Evolutionary conservation across 2,888 invertebrate species (phyloP), one percentile per base, ranked within the genome.

Genomic region (Nesidiocoris tenuis): DNA sequence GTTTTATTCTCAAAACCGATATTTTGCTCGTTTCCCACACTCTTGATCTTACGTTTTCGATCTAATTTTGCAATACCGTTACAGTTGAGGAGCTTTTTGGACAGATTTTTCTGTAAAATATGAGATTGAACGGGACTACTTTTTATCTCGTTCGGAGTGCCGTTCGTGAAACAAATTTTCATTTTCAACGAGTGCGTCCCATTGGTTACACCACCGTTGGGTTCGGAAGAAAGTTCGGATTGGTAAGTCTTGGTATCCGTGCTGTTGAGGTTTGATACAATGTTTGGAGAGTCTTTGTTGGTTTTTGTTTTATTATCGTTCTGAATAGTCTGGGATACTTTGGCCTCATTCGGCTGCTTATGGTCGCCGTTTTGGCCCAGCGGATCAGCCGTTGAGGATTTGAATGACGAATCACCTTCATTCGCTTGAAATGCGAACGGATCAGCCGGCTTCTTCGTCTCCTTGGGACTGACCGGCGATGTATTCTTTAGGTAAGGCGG

Each of bases 191-290:
- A 61, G 63, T 77, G 74, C 2, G 77, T 72, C 25, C 70, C 76
- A 12, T 76, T 77, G 9, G 76, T 78, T 1, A 77, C 19, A 55
- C 76, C 76, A 0, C 76, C 78, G 56, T 76, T 76, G 39, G 12
- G 3, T 39, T 39, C 39, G 61, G 74, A 76, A 2, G 77, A 70
- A 16, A 77, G 76, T 21, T 74, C 55, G n/a, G 76, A 76, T 7
- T 76, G 76, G 66, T 78, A 66, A n/a, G 76, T 74, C 22, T 64
- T 72, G 39, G 75, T 59, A 39, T 57, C 61, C 72, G 61, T 61
- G 9, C n/a, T 56, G 59, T 23, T 61, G 18, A n/a, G n/a, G n/a
- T n/a, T n/a, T n/a, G n/a, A n/a, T n/a, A n/a, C n/a, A 5, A 16
- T 17, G 9, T 1, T 9, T 2, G 16, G 9, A 56, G 56, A 19